Base-by-base conservation (phyloP, 2,797 vertebrate species). In the Muscicapa comitata region DNA sequence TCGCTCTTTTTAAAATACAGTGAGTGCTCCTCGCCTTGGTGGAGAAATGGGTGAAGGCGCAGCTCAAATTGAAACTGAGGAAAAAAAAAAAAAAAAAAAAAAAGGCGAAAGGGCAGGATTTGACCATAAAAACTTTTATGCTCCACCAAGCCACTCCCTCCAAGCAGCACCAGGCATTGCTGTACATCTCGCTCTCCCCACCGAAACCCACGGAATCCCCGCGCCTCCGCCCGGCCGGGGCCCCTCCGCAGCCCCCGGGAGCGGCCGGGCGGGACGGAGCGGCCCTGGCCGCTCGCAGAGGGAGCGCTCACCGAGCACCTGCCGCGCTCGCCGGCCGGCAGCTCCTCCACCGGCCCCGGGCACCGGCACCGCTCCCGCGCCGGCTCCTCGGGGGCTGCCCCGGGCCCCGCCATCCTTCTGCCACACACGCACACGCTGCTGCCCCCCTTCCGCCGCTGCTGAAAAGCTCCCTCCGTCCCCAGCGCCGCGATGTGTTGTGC, bases 321-420 rank as follows among this genome's bases (percentile, higher is more conserved):
- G 89, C 78, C 81, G 70, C 83, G 45, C 75, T 68, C 71, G 51
- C 55, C 61, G 47, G 47, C 76, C 51, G 25, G 25, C 48, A 50
- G 48, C 53, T 29, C 14, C 61, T 8, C 8, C 42, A 5, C 17
- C 28, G 26, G 24, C 19, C 24, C 43, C 33, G 28, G 18, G 15
- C 1, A 20, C 8, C 42, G 7, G 23, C 63, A 33, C 15, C 17
- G 35, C 24, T 58, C 59, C 58, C 7, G 47, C 29, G 43, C 29
- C 35, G 2, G n/a, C 19, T 29, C 17, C 35, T 5, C 38, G 13
- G 37, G 47, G 38, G 38, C 38, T 38, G 38, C 38, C 38, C 38
- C 37, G 37, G 37, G 80, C 43, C 92, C 90, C 96, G 11, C 88
- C 92, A 94, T 96, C 87, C 73, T 76, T 21, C 31, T 25, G 28